Evolutionary conservation across 1,140 invertebrate genomes (phyloP).

Genomic region (Habropoda laboriosa): DNA sequence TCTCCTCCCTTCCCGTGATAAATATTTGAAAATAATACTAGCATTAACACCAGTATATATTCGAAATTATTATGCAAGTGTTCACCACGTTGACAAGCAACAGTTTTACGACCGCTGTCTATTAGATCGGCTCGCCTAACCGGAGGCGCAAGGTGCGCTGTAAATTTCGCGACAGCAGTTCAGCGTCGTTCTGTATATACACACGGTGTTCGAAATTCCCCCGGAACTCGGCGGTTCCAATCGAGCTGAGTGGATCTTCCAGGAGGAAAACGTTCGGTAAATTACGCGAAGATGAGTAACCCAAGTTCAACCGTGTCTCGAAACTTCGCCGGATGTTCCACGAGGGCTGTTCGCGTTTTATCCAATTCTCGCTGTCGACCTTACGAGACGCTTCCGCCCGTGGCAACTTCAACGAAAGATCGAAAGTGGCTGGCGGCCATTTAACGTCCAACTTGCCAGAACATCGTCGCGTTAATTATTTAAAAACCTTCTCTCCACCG

Average conservation of each 20-base stretch:
- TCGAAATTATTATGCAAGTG: too few species aligned
- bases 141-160: background rate
- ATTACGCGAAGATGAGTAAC: constrained; percentile 11
- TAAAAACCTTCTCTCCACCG: background rate
- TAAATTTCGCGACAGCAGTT: background rate
- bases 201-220: background rate
- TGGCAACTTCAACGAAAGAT: background rate
- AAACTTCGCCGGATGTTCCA: constrained; percentile 2
- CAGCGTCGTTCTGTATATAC: too few species aligned
- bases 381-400: too few species aligned
- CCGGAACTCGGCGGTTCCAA: background rate
- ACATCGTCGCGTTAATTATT: background rate
- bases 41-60: too few species aligned
- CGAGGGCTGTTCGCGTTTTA: constrained; percentile 16
- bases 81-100: too few species aligned
- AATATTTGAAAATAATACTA: too few species aligned
- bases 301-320: constrained; percentile 2
- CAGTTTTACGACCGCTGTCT: background rate
- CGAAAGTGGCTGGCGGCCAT: background rate
- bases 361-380: constrained; percentile 16
- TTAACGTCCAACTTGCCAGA: background rate
- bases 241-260: constrained; percentile 14
- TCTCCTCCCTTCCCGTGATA: too few species aligned
- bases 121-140: background rate
- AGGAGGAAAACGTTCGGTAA: constrained; percentile 19